Evolutionary conservation across 1,140 invertebrate genomes (phyloP).

Genomic region (Temnothorax curvispinosus): DNA sequence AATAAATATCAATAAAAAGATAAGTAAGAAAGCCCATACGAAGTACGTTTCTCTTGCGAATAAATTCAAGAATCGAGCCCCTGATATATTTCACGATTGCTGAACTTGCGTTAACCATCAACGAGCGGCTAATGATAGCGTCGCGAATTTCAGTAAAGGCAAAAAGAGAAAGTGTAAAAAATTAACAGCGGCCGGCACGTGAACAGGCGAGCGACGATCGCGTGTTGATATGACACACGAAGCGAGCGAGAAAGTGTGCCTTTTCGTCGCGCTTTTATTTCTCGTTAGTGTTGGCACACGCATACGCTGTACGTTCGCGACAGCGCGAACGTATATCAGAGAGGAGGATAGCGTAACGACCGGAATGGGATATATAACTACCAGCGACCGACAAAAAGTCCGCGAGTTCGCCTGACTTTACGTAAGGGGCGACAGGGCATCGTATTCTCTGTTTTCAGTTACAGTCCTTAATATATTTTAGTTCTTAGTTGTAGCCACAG

Average conservation of each 20-base stretch:
- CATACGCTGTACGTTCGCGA: constrained; percentile 45
- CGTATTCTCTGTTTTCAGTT: neutral
- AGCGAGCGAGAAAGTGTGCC: constrained; percentile 49
- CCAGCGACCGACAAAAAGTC: constrained; percentile 21
- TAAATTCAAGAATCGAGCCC: too few species aligned
- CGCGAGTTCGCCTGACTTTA: constrained; percentile 23
- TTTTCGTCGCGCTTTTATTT: constrained; percentile 64
- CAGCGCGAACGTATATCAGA: constrained; percentile 41
- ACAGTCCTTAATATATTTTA: neutral
- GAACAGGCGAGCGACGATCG: constrained; percentile 62
- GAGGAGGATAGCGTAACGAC: constrained; percentile 55
- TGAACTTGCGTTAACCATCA: neutral
- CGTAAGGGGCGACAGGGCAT: constrained; percentile 4
- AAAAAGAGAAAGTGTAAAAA: constrained; percentile 70
- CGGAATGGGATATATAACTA: neutral
- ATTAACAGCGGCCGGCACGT: constrained; percentile 69
- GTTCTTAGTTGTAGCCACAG: neutral
- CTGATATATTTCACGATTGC: constrained; percentile 2
- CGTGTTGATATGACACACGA: constrained; percentile 66
- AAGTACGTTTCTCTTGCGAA: neutral
- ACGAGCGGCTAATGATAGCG: constrained; percentile 24
- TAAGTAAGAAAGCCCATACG: neutral
- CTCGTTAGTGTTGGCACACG: constrained; percentile 44
- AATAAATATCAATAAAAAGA: neutral
- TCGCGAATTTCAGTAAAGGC: constrained; percentile 25